A percentile compares a stretch with the other conserved stretches of the same genome.
phyloP scores from a whole-genome alignment of 2,888 invertebrate genomes.

The Lasioglossum morio region DNA sequence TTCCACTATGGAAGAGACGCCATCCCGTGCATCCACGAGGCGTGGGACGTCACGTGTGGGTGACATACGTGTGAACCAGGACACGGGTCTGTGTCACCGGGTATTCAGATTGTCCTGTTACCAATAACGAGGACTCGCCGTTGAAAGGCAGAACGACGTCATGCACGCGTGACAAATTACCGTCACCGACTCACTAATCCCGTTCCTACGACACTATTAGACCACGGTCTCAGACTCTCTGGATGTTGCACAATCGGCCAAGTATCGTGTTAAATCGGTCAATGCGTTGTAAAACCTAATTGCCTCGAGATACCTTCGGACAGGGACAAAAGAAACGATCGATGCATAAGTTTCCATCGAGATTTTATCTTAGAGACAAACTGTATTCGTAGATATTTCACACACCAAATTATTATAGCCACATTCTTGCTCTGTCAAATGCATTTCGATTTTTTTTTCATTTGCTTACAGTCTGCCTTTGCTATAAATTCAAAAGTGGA shows the following conservation, averaged over 20 bases:
- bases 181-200: conserved; percentile 55
- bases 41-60: conserved; percentile 65
- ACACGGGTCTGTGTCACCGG: conserved; percentile 65
- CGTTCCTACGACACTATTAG: conserved; percentile 47
- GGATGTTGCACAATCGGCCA: conserved; percentile 47
- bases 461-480: not conserved
- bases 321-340: not conserved
- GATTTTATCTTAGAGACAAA: not conserved
- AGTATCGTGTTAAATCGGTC: conserved; percentile 47
- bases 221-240: conserved; percentile 31
- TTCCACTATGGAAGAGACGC: conserved; percentile 32
- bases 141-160: conserved; percentile 57
- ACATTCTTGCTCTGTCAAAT: no score
- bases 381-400: not conserved
- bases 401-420: no score
- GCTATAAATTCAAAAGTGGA: not conserved
- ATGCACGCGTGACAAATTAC: conserved; percentile 63
- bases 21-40: conserved; percentile 33
- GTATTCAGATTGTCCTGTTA: conserved; percentile 67
- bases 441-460: not conserved
- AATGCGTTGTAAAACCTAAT: conserved; percentile 31
- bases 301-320: conserved; percentile 21
- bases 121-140: conserved; percentile 60
- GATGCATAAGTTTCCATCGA: not conserved
- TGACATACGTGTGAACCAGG: conserved; percentile 68